phyloP scores from a whole-genome alignment of 2,888 invertebrate species.

The Lordiphosa andalusiaca region DNA sequence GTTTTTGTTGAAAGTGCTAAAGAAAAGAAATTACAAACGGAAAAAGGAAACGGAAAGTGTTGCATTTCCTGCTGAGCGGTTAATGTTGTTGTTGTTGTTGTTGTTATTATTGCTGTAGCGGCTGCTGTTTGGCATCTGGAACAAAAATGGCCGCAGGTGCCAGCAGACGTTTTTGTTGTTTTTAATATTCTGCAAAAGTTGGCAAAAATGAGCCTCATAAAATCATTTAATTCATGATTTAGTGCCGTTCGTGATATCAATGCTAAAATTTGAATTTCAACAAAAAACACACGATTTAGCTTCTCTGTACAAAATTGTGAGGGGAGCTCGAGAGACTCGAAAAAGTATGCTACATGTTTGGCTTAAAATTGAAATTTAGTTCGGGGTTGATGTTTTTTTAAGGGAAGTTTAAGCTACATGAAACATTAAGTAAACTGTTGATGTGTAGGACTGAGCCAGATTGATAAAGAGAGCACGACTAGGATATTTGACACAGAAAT shows the following conservation, averaged over 20 bases:
- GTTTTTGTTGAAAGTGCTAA: constrained; percentile 46
- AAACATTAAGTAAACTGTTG: no score
- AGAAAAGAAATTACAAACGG: constrained; percentile 32
- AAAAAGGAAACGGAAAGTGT: constrained; percentile 61
- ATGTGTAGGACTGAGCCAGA: no score
- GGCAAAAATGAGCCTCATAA: constrained; percentile 58
- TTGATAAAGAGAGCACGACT: no score
- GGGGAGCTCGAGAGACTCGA: no score
- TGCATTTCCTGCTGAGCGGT: constrained; percentile 52
- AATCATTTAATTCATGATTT: constrained; percentile 62
- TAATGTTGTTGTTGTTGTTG: constrained; percentile 9
- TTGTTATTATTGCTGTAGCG: constrained; percentile 13
- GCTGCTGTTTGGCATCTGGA: constrained; percentile 22
- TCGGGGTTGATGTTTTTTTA: no score
- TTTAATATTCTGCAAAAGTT: constrained; percentile 3
- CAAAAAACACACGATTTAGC: background rate
- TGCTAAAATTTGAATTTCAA: constrained; percentile 23
- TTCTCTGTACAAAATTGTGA: no score
- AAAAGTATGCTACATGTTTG: no score
- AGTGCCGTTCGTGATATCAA: constrained; percentile 48
- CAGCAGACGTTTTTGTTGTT: constrained; percentile 22
- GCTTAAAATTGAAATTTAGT: no score
- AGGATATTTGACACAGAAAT: no score
- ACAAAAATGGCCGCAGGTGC: constrained; percentile 59
- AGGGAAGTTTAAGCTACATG: no score